Conservation (phyloP, 2,797 vertebrate species). For the Anabas testudineus region DNA sequence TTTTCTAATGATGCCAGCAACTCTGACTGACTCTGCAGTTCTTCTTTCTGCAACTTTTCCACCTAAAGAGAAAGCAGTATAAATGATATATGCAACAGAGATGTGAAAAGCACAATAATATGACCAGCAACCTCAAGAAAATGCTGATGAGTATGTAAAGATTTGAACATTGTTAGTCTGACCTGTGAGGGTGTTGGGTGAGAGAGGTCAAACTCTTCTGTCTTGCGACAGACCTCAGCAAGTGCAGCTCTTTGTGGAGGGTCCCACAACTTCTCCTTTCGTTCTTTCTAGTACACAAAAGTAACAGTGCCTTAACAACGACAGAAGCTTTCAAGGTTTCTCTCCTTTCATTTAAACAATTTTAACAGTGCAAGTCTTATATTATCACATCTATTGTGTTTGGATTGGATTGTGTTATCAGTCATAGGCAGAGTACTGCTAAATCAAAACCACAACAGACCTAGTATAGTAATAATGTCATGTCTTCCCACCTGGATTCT, state of each 20-base stretch:
- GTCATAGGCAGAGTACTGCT: not conserved
- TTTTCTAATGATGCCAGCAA: constrained; percentile 95
- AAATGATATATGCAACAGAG: not conserved
- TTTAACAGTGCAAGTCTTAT: not conserved
- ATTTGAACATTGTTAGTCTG: constrained; percentile 26
- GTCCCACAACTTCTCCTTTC: constrained; percentile 98
- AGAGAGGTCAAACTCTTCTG: constrained; percentile 92
- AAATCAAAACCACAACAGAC: constrained; percentile 8
- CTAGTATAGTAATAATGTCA: constrained; percentile 32
- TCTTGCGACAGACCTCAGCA: constrained; percentile 92
- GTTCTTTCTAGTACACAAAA: constrained; percentile 89
- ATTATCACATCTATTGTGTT: not conserved
- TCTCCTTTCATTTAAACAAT: not conserved
- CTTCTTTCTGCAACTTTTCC: constrained; percentile 95
- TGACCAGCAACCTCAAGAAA: not conserved
- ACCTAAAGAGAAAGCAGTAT: constrained; percentile 72
- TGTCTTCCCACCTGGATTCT: constrained; percentile 90
- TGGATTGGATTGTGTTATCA: not conserved
- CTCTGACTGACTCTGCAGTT: constrained; percentile 94
- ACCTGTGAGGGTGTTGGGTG: constrained; percentile 91
- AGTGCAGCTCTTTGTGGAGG: constrained; percentile 91
- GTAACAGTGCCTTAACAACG: not conserved
- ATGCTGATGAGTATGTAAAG: not conserved
- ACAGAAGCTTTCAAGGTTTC: not conserved
- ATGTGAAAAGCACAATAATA: not conserved